Conservation (phyloP, 1,140 invertebrate genomes). For the Neomicropteryx cornuta region DNA sequence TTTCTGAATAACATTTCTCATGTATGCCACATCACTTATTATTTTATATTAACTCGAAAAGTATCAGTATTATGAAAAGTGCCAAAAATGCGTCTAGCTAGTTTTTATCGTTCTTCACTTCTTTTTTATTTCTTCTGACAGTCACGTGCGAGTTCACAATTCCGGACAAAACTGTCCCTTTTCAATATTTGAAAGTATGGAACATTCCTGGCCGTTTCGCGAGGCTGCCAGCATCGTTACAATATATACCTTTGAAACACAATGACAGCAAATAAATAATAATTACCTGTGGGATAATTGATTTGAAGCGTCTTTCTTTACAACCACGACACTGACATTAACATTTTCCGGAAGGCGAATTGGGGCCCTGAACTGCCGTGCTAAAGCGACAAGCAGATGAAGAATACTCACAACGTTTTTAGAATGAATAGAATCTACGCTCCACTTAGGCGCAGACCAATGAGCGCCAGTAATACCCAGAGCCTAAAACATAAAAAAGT, state of each 20-base stretch:
- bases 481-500: constrained; percentile 35
- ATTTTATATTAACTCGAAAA: too few species aligned
- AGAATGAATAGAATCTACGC: constrained; percentile 88
- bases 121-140: too few species aligned
- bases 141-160: too few species aligned
- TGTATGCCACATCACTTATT: too few species aligned
- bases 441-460: constrained; percentile 66
- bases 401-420: constrained; percentile 95
- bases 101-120: too few species aligned
- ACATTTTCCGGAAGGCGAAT: constrained; percentile 94
- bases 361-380: constrained; percentile 88
- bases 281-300: constrained; percentile 31
- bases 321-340: constrained; percentile 78
- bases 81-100: too few species aligned
- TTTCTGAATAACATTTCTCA: too few species aligned
- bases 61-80: too few species aligned
- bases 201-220: background rate
- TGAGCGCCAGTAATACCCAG: constrained; percentile 44
- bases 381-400: constrained; percentile 86
- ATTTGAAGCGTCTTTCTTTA: constrained; percentile 52
- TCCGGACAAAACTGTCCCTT: too few species aligned
- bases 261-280: background rate
- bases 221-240: background rate
- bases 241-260: background rate
- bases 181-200: background rate